Percentiles rank a stretch among this genome's conserved stretches.
Conservation (phyloP, 92 coral and sea anemone species). For the Anthopleura xanthogrammica region DNA sequence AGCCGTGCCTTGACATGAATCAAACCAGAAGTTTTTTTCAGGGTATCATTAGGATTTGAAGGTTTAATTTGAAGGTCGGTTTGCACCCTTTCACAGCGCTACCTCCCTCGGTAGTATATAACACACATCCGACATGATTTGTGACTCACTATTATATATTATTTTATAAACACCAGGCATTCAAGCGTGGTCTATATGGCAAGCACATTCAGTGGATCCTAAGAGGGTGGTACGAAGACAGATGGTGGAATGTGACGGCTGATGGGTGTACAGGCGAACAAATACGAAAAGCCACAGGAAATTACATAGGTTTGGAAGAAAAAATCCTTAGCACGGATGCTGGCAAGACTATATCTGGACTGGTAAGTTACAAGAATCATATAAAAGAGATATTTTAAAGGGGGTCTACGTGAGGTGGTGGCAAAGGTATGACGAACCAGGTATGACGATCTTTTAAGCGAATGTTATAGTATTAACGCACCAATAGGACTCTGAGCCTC, state of each 20-base stretch:
- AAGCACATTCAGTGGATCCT: conserved; percentile 56
- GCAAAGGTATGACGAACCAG: background rate
- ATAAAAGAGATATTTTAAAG: background rate
- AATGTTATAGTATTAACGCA: too few relatives aligned
- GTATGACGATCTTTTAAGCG: too few relatives aligned
- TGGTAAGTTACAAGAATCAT: conserved; percentile 24
- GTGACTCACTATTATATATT: background rate
- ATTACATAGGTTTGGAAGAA: conserved; percentile 47
- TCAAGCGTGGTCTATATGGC: conserved; percentile 49
- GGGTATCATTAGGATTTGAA: too few relatives aligned
- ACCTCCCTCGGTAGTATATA: background rate
- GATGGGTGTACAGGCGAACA: conserved; percentile 46
- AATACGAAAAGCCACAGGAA: conserved; percentile 40
- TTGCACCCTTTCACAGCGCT: too few relatives aligned
- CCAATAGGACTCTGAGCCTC: too few relatives aligned
- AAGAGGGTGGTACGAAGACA: conserved; percentile 64
- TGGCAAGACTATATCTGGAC: conserved; percentile 45
- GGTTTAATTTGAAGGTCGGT: too few relatives aligned
- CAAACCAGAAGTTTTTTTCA: too few relatives aligned
- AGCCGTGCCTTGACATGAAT: too few relatives aligned
- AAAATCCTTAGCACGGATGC: conserved; percentile 22
- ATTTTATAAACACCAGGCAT: conserved; percentile 46
- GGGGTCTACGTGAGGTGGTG: background rate
- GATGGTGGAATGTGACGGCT: conserved; percentile 57
- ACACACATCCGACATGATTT: background rate